Base-by-base conservation (phyloP, 2,113 vertebrate genomes). In the Ciconia maguari region DNA sequence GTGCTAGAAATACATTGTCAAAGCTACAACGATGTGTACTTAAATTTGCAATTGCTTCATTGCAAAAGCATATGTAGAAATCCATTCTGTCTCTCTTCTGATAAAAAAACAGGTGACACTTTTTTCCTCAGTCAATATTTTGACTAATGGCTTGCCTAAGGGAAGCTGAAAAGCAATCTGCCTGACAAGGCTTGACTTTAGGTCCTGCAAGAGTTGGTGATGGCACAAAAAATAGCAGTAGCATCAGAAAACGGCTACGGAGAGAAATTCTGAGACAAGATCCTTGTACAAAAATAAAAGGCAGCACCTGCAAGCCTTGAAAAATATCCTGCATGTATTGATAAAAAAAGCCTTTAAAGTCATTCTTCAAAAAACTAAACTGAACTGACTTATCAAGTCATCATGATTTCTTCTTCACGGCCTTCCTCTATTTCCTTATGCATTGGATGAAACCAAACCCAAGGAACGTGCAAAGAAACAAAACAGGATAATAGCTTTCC, bases 191-290 rank as follows among this genome's bases (percentile, higher is more conserved):
- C 64, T 85, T 83, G 62, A 89, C 66, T 92, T 91, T 3, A 80
- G 38, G 64, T 77, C n/a, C 48, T 78, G 48, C 44, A 90, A 60
- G 15, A 32, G n/a, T 21, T 86, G 30, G 20, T 74, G 71, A 93
- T 70, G 41, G 76, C 38, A 86, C 24, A 87, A 80, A 94, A 90
- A 68, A 22, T 0, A 85, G 34, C 62, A 51, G 54, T 9, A 87
- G n/a, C 36, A 64, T 64, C 32, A 64, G 48, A 29, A 93, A 89
- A 93, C 2, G 1, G 66, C 27, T 54, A 34, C 24, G 51, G 51
- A 77, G 54, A 77, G 14, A 94, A 96, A 94, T 81, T n/a, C n/a
- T 78, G 68, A 92, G 54, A 83, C 24, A 46, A 94, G 51, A 75
- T 46, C n/a, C 36, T 26, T 46, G 36, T 11, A 75, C 29, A 88